Base-by-base conservation (phyloP, 2,797 vertebrate species). In the Xenentodon cancila region DNA sequence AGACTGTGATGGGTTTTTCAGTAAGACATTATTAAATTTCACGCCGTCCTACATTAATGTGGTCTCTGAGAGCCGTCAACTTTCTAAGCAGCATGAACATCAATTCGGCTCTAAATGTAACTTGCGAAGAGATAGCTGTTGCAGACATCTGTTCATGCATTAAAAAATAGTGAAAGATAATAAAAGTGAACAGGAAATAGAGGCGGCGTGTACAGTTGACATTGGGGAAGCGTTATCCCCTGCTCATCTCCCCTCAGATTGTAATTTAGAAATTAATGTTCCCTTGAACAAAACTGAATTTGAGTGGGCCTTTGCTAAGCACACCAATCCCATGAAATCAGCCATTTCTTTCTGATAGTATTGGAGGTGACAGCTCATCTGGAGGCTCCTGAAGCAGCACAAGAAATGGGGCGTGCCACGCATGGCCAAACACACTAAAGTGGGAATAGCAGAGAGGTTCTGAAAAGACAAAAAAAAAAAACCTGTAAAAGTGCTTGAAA, bases 341-440 rank as follows among this genome's bases (percentile, higher is more conserved):
- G 60, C 62, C 60, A 56, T 84, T 67, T 73, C 49, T 70, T 85
- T 74, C 77, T 80, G 71, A 81, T 72, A 62, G 71, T 59, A 89
- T 85, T 87, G 65, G 57, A 78, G 58, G 61, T 4, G 78, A 88
- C 86, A 86, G 77, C 84, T 91, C 78, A 83, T 85, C 81, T 84
- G 52, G 43, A 73, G 61, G 74, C 59, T 57, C 54, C 53, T 45
- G 65, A 44, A 64, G 71, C 32, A 71, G 69, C 59, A 76, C 25
- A 58, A 67, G 74, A 75, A 84, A 85, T 76, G 70, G 70, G 71
- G 67, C 55, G 59, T 64, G 64, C 42, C 69, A 72, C 5, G 60
- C 74, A 73, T 82, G 78, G 53, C 54, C 71, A 74, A 25, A 68
- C 43, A 73, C 54, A 44, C 51, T 57, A 46, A 64, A 54, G 49